A percentile compares a stretch with the other conserved stretches of the same genome.
Evolutionary conservation across 2,113 vertebrate species (phyloP).

Genomic region (Suricata suricatta): DNA sequence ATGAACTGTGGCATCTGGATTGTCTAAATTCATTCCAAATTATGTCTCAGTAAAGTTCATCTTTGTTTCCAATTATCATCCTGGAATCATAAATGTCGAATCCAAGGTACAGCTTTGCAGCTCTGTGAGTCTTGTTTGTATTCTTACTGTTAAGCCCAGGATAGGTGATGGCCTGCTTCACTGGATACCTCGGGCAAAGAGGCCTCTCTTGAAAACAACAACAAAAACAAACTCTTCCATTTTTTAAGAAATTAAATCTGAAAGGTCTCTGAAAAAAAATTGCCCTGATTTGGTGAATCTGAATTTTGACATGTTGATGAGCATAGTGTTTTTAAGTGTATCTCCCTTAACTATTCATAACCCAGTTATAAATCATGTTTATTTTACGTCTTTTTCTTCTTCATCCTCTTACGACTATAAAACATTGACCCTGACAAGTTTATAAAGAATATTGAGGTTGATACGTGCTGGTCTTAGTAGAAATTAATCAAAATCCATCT

Average conservation of each 20-base stretch:
- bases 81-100: slow-evolving; percentile 27
- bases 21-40: slow-evolving; percentile 62
- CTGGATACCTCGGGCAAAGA: neutral
- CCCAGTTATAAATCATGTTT: slow-evolving; percentile 37
- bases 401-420: slow-evolving; percentile 3
- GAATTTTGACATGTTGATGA: neutral
- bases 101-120: neutral
- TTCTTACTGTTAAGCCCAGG: neutral
- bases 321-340: neutral
- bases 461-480: slow-evolving; percentile 77
- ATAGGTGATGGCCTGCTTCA: neutral
- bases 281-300: neutral
- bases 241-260: neutral
- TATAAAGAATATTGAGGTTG: slow-evolving; percentile 80
- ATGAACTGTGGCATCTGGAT: slow-evolving; percentile 52
- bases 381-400: slow-evolving; percentile 51
- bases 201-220: neutral
- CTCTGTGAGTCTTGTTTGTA: neutral
- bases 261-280: neutral
- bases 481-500: slow-evolving; percentile 91
- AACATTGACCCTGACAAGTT: slow-evolving; percentile 82
- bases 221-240: neutral
- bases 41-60: slow-evolving; percentile 63
- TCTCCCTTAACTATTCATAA: slow-evolving; percentile 38
- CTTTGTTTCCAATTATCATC: slow-evolving; percentile 61